Conservation (phyloP, 2,113 vertebrate genomes). For the Hemichromis elongatus region DNA sequence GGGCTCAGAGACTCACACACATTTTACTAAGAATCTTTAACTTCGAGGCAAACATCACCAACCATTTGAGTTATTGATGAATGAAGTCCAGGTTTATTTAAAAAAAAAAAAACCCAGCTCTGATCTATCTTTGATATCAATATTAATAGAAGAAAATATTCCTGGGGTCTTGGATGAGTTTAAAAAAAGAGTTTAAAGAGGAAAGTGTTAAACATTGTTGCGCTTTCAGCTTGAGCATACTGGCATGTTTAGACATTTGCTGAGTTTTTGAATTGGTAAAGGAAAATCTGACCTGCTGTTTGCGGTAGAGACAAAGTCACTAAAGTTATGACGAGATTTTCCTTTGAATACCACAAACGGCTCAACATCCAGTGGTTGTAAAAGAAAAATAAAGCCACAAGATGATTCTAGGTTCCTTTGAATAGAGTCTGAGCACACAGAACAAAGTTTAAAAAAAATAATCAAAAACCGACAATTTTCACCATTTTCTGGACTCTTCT, state of each 20-base stretch:
- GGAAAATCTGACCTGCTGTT: not conserved
- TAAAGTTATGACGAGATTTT: not conserved
- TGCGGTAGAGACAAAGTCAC: not conserved
- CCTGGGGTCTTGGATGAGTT: no score
- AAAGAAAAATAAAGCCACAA: not conserved
- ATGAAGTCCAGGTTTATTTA: not conserved
- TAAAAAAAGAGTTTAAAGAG: not conserved
- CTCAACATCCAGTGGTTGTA: not conserved
- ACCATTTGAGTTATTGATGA: not conserved
- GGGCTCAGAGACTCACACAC: not conserved
- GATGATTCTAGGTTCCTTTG: no score
- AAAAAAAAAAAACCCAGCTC: no score
- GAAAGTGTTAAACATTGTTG: rapidly evolving
- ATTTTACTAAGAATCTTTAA: not conserved
- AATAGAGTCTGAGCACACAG: not conserved
- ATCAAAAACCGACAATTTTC: not conserved
- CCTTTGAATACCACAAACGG: not conserved
- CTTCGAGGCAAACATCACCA: not conserved
- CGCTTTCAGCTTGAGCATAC: not conserved
- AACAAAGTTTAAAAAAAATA: not conserved
- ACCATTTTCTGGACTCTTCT: conserved; percentile 39
- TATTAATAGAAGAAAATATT: not conserved
- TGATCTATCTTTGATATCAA: not conserved
- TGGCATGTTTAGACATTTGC: not conserved
- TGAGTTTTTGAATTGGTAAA: not conserved